Percentiles rank a stretch among this genome's conserved stretches.
Conservation (phyloP, 2,797 vertebrate genomes). For the Chrysocyon brachyurus region DNA sequence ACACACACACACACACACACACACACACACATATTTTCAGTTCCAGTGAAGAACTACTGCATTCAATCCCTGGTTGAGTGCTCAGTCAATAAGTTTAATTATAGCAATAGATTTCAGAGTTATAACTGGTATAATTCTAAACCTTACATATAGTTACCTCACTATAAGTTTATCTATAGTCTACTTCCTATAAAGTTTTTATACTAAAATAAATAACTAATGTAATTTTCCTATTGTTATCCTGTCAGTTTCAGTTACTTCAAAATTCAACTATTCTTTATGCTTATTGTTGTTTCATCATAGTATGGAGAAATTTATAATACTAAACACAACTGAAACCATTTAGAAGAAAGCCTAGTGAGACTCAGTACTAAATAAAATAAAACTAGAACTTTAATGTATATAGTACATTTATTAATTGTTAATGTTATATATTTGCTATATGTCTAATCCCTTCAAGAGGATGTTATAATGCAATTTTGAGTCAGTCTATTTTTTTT, state of each 20-base stretch:
- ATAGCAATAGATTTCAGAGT: not conserved
- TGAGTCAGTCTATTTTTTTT: not conserved
- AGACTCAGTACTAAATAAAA: not conserved
- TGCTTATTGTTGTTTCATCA: slow-evolving; percentile 12
- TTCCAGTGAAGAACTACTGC: not conserved
- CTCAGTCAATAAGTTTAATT: not conserved
- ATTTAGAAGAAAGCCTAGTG: slow-evolving; percentile 32
- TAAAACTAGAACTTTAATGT: slow-evolving; percentile 3
- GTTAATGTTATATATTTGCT: not conserved
- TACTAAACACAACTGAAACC: not conserved
- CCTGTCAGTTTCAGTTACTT: slow-evolving; percentile 52
- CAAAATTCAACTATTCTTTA: slow-evolving; percentile 53
- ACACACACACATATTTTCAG: not conserved
- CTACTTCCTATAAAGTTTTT: not conserved
- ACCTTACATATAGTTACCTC: not conserved
- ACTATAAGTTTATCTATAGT: not conserved
- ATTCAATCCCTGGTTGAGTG: not conserved
- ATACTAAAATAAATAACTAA: not conserved
- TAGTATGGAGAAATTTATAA: not conserved
- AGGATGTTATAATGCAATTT: not conserved
- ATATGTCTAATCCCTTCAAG: not conserved
- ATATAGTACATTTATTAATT: not conserved
- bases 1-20: not conserved
- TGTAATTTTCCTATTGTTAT: slow-evolving; percentile 21
- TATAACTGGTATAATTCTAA: slow-evolving; percentile 11